A percentile compares a stretch with the other conserved stretches of the same genome.
These are phyloP conservation scores for Trissolcus basalis DNA, from an alignment of 1,140 invertebrate genomes.

Conservation along the genomic window DNA sequence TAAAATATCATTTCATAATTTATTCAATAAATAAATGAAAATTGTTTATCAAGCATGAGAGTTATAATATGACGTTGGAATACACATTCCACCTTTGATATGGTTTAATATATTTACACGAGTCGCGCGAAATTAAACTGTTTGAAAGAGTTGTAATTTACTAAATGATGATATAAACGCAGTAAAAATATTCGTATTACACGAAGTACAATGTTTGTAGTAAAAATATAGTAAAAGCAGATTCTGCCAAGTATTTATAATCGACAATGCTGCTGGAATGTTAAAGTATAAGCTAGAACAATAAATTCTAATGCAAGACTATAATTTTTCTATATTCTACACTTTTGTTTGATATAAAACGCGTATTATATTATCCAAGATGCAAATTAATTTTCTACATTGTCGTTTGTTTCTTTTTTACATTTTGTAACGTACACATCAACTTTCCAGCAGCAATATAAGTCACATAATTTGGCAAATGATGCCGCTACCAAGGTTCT, in stretches of 20 bases:
- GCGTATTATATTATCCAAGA: too few relatives aligned
- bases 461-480: conserved; percentile 68
- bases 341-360: too few relatives aligned
- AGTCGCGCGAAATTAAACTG: conserved; percentile 5
- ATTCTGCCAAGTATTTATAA: conserved; percentile 45
- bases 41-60: conserved; percentile 3
- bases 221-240: conserved; percentile 53
- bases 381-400: neutral
- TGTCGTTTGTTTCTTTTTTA: too few relatives aligned
- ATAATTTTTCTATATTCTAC: too few relatives aligned
- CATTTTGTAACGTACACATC: conserved; percentile 28
- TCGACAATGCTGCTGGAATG: conserved; percentile 35
- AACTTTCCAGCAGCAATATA: conserved; percentile 48
- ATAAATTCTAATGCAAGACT: conserved; percentile 2
- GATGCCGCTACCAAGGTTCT: conserved; percentile 73
- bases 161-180: conserved; percentile 1
- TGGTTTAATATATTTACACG: conserved; percentile 14
- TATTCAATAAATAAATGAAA: conserved; percentile 20
- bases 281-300: conserved; percentile 21
- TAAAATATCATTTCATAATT: neutral
- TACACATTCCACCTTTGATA: too few relatives aligned
- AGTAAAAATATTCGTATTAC: conserved; percentile 7
- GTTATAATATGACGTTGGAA: too few relatives aligned
- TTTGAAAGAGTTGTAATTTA: conserved; percentile 3
- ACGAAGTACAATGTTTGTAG: conserved; percentile 21